These are phyloP conservation scores for Colletes latitarsis DNA, from an alignment of 1,140 invertebrate species.

Conservation along the genomic window DNA sequence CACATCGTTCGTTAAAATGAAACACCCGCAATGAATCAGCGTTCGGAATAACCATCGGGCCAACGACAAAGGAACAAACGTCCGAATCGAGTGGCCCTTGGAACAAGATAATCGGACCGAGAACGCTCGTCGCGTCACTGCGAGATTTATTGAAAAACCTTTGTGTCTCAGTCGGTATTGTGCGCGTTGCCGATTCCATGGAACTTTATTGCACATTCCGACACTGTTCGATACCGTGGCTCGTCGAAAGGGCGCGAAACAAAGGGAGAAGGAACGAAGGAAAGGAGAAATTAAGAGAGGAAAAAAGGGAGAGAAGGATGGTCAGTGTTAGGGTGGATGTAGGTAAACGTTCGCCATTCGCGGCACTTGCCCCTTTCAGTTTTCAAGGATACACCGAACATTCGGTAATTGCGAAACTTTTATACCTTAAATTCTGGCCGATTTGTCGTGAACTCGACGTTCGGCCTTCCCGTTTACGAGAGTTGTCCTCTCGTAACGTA, in stretches of 20 bases:
- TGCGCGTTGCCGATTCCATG: constrained; percentile 29
- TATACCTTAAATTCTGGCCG: constrained; percentile 57
- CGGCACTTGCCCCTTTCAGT: constrained; percentile 49
- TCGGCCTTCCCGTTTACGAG: too few species aligned
- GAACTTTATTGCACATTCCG: constrained; percentile 64
- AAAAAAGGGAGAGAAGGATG: background rate
- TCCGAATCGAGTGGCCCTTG: constrained; percentile 12
- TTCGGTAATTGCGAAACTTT: constrained; percentile 70
- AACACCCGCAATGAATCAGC: too few species aligned
- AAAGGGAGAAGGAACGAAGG: constrained; percentile 6
- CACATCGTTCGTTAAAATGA: too few species aligned
- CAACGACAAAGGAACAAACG: background rate
- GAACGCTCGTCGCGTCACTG: constrained; percentile 49
- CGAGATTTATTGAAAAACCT: constrained; percentile 62
- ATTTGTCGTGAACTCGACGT: background rate
- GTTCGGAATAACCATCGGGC: background rate
- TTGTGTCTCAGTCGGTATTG: constrained; percentile 50
- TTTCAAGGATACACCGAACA: constrained; percentile 64
- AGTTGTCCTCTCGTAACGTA: too few species aligned
- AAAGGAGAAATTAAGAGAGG: background rate
- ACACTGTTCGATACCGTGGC: constrained; percentile 29
- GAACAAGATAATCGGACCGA: constrained; percentile 48
- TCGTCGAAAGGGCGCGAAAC: constrained; percentile 15
- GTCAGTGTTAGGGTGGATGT: background rate
- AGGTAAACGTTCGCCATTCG: constrained; percentile 17